Evolutionary conservation across 2,113 vertebrate species (phyloP).

Genomic region (Camelus dromedarius): DNA sequence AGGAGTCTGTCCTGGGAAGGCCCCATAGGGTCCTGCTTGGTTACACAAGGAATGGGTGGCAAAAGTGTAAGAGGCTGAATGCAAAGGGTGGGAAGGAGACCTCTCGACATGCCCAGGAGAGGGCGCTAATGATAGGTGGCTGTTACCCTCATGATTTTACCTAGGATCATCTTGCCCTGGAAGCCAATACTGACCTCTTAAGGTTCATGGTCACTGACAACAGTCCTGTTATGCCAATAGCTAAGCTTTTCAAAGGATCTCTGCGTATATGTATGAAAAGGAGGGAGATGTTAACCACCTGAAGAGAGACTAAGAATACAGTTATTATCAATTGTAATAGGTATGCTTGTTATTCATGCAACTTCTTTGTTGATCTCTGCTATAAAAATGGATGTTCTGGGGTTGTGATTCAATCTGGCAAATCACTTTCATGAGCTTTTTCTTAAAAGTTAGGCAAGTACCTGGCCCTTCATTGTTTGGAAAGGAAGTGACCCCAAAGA

Average conservation of each 20-base stretch:
- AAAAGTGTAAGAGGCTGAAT: background rate
- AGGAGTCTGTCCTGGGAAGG: too few species aligned
- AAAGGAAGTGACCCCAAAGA: conserved; percentile 6
- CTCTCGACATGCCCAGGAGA: background rate
- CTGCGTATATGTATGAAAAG: background rate
- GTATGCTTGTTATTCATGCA: background rate
- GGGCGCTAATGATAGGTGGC: rapidly evolving
- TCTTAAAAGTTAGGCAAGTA: background rate
- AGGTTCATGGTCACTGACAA: background rate
- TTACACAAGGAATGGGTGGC: background rate
- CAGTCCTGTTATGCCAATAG: background rate
- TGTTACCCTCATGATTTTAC: background rate
- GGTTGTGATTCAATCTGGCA: background rate
- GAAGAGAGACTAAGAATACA: background rate
- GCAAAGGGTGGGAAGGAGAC: background rate
- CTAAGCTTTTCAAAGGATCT: background rate
- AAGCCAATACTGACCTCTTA: background rate
- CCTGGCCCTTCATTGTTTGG: background rate
- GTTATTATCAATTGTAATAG: background rate
- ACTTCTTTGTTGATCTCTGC: background rate
- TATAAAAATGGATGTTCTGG: background rate
- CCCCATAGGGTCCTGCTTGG: too few species aligned
- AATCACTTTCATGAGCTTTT: conserved; percentile 43
- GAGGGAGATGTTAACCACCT: background rate
- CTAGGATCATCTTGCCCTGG: background rate